phyloP scores from a whole-genome alignment of 2,888 invertebrate genomes.

The Alloplasta piceator region DNA sequence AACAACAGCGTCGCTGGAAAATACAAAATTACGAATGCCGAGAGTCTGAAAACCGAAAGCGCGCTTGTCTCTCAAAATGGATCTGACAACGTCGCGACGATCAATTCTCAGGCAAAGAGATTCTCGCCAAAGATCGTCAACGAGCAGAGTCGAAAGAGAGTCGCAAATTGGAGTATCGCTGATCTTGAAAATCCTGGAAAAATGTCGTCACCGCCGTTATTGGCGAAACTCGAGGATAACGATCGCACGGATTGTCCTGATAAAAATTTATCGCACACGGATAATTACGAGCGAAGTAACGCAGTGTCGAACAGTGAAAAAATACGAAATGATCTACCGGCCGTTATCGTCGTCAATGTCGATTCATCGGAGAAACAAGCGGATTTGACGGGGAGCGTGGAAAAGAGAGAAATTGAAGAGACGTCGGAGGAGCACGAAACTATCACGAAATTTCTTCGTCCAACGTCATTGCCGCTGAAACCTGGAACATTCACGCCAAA shows the following conservation, averaged over 20 bases:
- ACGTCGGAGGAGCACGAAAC: slow-evolving; percentile 77
- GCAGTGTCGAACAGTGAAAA: slow-evolving; percentile 59
- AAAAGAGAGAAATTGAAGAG: neutral
- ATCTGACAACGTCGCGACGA: slow-evolving; percentile 57
- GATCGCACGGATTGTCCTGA: slow-evolving; percentile 43
- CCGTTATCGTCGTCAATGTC: slow-evolving; percentile 67
- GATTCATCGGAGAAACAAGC: slow-evolving; percentile 73
- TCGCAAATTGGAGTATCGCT: slow-evolving; percentile 71
- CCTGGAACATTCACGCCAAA: slow-evolving; percentile 93
- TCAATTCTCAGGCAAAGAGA: slow-evolving; percentile 70
- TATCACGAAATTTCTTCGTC: slow-evolving; percentile 89
- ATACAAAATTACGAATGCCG: slow-evolving; percentile 64
- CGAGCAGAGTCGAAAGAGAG: slow-evolving; percentile 71
- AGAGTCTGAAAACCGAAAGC: slow-evolving; percentile 70
- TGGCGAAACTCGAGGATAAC: slow-evolving; percentile 51
- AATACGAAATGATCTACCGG: slow-evolving; percentile 40
- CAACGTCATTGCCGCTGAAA: slow-evolving; percentile 92
- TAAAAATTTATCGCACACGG: slow-evolving; percentile 22
- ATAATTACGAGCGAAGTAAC: slow-evolving; percentile 30
- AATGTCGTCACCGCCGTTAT: slow-evolving; percentile 44
- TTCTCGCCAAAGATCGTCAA: slow-evolving; percentile 70
- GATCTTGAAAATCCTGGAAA: slow-evolving; percentile 70
- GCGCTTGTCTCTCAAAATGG: slow-evolving; percentile 68
- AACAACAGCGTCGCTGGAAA: slow-evolving; percentile 68
- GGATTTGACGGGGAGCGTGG: slow-evolving; percentile 62